Evolutionary conservation across 2,797 vertebrate species (phyloP).

Genomic region (Eidolon dupreanum): DNA sequence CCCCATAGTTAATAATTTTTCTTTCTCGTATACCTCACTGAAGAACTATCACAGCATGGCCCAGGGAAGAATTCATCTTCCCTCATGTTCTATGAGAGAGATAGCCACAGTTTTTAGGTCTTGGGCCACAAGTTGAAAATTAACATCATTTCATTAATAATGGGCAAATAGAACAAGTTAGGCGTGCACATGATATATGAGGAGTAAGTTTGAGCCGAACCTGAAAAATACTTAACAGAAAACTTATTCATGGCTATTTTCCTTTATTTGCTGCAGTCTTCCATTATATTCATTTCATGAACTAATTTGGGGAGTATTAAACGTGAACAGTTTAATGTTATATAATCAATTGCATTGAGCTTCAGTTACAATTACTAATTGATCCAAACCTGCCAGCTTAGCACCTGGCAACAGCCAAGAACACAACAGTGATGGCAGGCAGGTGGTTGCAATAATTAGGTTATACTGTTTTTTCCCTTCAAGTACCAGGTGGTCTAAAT

Average conservation of each 20-base stretch:
- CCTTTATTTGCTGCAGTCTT: not conserved
- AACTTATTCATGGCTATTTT: not conserved
- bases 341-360: constrained; percentile 67
- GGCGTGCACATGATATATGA: not conserved
- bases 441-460: constrained; percentile 71
- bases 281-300: not conserved
- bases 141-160: not conserved
- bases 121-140: not conserved
- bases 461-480: not conserved
- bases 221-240: not conserved
- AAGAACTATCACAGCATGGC: not conserved
- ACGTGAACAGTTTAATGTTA: constrained; percentile 58
- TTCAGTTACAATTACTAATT: constrained; percentile 66
- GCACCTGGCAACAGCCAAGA: constrained; percentile 60
- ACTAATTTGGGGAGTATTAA: constrained; percentile 38
- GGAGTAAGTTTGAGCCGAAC: not conserved
- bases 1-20: not conserved
- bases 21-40: not conserved
- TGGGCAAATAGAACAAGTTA: not conserved
- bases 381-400: constrained; percentile 58
- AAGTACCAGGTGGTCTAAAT: constrained; percentile 49
- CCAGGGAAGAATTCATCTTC: not conserved
- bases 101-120: not conserved
- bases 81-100: not conserved
- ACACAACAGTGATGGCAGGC: not conserved